phyloP scores from a whole-genome alignment of 2,113 vertebrate species.

The Paramisgurnus dabryanus region DNA sequence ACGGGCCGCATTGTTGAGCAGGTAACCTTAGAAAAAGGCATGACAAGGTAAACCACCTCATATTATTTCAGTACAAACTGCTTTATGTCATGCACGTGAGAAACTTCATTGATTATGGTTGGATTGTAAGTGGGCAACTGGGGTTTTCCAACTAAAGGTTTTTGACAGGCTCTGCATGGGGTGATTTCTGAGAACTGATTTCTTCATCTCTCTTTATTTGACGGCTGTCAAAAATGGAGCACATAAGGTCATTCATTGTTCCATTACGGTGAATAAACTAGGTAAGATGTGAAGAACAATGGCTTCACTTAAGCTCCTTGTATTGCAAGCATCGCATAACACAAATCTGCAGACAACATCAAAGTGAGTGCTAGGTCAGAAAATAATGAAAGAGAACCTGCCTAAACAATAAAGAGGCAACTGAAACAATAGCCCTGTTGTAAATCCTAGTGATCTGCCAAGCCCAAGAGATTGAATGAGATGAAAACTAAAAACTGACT shows the following conservation, averaged over 20 bases:
- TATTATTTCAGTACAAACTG: conserved; percentile 12
- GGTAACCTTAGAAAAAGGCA: conserved; percentile 9
- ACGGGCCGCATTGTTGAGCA: background rate
- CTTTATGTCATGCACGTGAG: background rate
- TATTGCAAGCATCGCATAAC: background rate
- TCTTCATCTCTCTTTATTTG: conserved; percentile 12
- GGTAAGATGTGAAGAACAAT: conserved; percentile 19
- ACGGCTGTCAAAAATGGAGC: conserved; percentile 22
- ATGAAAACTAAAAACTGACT: no score
- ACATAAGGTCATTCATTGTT: conserved; percentile 4
- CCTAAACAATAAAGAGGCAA: background rate
- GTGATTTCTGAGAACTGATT: background rate
- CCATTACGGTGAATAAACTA: conserved; percentile 11
- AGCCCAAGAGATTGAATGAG: no score
- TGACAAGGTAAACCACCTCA: conserved; percentile 10
- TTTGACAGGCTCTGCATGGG: background rate
- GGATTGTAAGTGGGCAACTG: conserved; percentile 1
- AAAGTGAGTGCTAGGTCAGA: background rate
- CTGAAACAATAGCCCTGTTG: background rate
- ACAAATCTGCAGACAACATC: background rate
- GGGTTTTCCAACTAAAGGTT: background rate
- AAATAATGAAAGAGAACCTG: background rate
- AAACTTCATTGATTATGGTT: conserved; percentile 20
- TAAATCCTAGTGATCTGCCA: no score
- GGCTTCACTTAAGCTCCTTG: conserved; percentile 1